These are phyloP conservation scores for Verasper variegatus DNA, from an alignment of 2,113 vertebrate species.

Conservation along the genomic window DNA sequence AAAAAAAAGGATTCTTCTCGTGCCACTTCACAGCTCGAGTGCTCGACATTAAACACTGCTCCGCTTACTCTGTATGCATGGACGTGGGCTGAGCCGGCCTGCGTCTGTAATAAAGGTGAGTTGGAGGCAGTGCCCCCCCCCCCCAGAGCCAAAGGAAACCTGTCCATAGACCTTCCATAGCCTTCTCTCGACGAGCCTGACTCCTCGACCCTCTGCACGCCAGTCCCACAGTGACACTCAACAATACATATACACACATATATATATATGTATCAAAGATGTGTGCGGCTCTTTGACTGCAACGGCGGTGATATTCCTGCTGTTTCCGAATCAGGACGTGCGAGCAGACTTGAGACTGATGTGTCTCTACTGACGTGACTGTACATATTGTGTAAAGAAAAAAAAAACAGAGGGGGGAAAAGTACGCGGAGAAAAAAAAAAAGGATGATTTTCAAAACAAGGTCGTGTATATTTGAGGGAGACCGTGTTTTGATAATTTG, in stretches of 20 bases:
- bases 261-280: background rate
- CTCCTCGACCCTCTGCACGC: constrained; percentile 55
- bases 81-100: constrained; percentile 59
- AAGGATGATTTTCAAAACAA: constrained; percentile 83
- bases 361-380: constrained; percentile 90
- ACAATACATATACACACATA: background rate
- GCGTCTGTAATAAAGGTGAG: constrained; percentile 58
- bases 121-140: constrained; percentile 43
- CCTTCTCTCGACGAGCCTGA: constrained; percentile 58
- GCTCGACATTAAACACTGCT: constrained; percentile 44
- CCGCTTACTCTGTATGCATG: constrained; percentile 68
- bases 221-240: constrained; percentile 53
- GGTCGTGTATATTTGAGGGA: constrained; percentile 95
- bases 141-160: constrained; percentile 78
- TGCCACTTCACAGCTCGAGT: constrained; percentile 51
- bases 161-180: constrained; percentile 78
- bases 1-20: constrained; percentile 49
- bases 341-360: constrained; percentile 56
- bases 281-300: no score
- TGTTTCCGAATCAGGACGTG: constrained; percentile 34
- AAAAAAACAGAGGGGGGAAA: constrained; percentile 28
- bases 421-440: constrained; percentile 40
- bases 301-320: no score
- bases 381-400: constrained; percentile 90
- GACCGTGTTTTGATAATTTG: constrained; percentile 93